A percentile compares a stretch with the other conserved stretches of the same genome.
Evolutionary conservation across 2,888 invertebrate species (phyloP).

Genomic region (Petrolisthes cinctipes): DNA sequence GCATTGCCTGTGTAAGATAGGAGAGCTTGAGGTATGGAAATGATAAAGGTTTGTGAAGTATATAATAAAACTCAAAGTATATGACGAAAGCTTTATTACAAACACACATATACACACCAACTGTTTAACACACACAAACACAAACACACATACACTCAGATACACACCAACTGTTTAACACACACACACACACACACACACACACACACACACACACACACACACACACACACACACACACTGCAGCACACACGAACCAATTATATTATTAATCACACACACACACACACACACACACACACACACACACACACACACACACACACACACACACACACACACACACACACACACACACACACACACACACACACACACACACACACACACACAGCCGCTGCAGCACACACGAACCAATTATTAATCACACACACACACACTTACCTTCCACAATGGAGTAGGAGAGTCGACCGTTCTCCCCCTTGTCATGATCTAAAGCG

Average conservation of each 20-base stretch:
- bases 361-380: too few species aligned
- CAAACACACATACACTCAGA: too few species aligned
- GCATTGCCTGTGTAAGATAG: slow-evolving; percentile 79
- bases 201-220: slow-evolving; percentile 35
- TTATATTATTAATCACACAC: background rate
- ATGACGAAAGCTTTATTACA: too few species aligned
- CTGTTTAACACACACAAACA: too few species aligned
- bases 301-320: too few species aligned
- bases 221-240: too few species aligned
- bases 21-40: background rate
- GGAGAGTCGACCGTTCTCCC: slow-evolving; percentile 81
- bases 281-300: slow-evolving; percentile 28
- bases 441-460: slow-evolving; percentile 82
- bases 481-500: slow-evolving; percentile 87
- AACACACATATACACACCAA: too few species aligned
- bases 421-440: slow-evolving; percentile 30
- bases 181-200: too few species aligned
- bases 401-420: background rate
- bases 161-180: too few species aligned
- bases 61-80: too few species aligned
- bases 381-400: background rate
- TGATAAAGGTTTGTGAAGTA: background rate
- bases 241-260: background rate
- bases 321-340: too few species aligned
- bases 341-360: too few species aligned